These are phyloP conservation scores for Gymnocheta viridis DNA, from an alignment of 2,888 invertebrate genomes.

Conservation along the genomic window DNA sequence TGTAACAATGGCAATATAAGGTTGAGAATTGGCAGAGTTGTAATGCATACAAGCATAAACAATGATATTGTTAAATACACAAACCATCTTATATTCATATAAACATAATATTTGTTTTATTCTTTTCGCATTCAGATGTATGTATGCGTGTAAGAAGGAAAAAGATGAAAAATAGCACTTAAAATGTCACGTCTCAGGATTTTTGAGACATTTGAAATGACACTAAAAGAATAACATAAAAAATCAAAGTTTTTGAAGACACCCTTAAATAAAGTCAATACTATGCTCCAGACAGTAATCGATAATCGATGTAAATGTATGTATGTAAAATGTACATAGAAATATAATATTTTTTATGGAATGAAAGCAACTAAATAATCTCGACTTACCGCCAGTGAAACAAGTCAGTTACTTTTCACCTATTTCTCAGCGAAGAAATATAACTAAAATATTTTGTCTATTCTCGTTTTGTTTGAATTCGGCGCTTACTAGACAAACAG, in stretches of 20 bases:
- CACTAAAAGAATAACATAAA: constrained; percentile 44
- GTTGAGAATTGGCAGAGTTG: neutral
- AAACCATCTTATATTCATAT: constrained; percentile 17
- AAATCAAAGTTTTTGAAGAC: constrained; percentile 14
- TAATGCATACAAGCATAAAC: constrained; percentile 52
- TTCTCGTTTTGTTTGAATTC: too few species aligned
- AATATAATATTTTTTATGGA: too few species aligned
- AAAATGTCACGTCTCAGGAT: constrained; percentile 68
- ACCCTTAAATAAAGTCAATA: constrained; percentile 39
- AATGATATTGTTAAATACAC: constrained; percentile 63
- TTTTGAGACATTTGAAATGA: constrained; percentile 61
- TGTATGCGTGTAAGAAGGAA: constrained; percentile 17
- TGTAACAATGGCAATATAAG: constrained; percentile 33
- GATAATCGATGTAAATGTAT: neutral
- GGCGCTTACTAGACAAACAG: too few species aligned
- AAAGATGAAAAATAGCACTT: constrained; percentile 70
- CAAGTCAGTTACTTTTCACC: too few species aligned
- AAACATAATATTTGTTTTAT: neutral
- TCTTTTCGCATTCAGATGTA: neutral
- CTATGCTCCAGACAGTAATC: neutral
- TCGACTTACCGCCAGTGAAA: too few species aligned
- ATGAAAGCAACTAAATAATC: too few species aligned
- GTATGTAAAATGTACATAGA: too few species aligned
- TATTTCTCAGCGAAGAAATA: too few species aligned
- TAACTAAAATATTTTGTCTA: too few species aligned